Evolutionary conservation across 2,113 vertebrate genomes (phyloP).

Genomic region (Acinonyx jubatus): DNA sequence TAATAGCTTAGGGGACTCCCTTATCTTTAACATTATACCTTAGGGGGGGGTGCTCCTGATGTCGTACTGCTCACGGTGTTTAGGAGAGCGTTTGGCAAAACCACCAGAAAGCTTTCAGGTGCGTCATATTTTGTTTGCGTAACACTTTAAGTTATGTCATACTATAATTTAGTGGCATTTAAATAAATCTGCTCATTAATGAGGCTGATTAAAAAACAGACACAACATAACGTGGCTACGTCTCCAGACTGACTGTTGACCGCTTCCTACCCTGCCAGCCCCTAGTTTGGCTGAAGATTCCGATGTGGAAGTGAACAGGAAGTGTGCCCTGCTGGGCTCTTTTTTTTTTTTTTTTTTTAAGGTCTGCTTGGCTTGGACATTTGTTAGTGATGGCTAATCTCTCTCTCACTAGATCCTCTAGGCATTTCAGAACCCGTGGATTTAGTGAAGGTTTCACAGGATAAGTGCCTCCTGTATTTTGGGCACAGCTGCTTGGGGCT

Average conservation of each 20-base stretch:
- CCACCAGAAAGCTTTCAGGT: background rate
- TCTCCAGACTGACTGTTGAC: background rate
- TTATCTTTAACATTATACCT: background rate
- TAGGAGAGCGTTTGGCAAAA: background rate
- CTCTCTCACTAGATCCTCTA: background rate
- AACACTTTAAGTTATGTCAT: background rate
- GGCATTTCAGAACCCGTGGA: background rate
- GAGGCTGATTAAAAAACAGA: background rate
- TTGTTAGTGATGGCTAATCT: background rate
- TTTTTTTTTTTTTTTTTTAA: background rate
- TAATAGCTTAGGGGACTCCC: background rate
- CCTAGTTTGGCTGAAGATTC: background rate
- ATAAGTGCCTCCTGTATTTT: background rate
- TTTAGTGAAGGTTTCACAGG: background rate
- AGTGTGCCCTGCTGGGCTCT: background rate
- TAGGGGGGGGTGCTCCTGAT: background rate
- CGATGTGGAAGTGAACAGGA: background rate
- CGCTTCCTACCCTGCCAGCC: fast-evolving
- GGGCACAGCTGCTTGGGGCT: background rate
- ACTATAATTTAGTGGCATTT: background rate
- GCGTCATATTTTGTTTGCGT: background rate
- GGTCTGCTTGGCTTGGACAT: background rate
- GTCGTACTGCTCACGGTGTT: background rate
- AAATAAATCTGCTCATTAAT: constrained; percentile 38
- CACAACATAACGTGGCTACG: background rate